phyloP scores from a whole-genome alignment of 2,888 invertebrate genomes.

The Lepetodrilus schrolli region DNA sequence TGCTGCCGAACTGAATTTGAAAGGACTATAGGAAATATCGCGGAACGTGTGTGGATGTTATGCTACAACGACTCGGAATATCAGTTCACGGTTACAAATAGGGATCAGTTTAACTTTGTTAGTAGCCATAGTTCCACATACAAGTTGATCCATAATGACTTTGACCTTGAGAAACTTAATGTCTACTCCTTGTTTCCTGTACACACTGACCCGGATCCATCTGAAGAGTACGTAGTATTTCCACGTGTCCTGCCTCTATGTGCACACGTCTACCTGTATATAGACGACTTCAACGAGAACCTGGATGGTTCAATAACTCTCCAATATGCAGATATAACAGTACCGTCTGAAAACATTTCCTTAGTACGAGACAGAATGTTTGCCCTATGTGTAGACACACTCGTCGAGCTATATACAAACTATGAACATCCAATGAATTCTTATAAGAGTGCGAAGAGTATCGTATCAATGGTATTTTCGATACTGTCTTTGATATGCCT shows the following conservation, averaged over 20 bases:
- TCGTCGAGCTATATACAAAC: background rate
- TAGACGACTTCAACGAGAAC: background rate
- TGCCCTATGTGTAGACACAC: background rate
- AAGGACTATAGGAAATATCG: background rate
- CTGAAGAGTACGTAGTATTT: background rate
- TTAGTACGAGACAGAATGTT: background rate
- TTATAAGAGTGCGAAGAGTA: background rate
- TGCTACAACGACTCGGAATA: background rate
- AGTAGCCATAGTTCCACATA: background rate
- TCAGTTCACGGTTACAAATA: background rate
- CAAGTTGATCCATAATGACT: background rate
- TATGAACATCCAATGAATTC: background rate
- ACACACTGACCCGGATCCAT: background rate
- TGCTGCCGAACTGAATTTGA: background rate
- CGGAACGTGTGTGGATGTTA: background rate
- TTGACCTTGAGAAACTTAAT: background rate
- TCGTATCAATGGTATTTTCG: constrained; percentile 26
- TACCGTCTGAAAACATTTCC: constrained; percentile 1
- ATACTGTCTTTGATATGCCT: constrained; percentile 36
- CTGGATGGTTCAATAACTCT: background rate
- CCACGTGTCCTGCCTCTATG: background rate
- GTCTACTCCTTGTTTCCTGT: background rate
- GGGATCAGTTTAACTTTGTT: background rate
- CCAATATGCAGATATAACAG: background rate
- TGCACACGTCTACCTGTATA: background rate